Evolutionary conservation across 1,140 invertebrate genomes (phyloP).

Genomic region (Sipha flava): DNA sequence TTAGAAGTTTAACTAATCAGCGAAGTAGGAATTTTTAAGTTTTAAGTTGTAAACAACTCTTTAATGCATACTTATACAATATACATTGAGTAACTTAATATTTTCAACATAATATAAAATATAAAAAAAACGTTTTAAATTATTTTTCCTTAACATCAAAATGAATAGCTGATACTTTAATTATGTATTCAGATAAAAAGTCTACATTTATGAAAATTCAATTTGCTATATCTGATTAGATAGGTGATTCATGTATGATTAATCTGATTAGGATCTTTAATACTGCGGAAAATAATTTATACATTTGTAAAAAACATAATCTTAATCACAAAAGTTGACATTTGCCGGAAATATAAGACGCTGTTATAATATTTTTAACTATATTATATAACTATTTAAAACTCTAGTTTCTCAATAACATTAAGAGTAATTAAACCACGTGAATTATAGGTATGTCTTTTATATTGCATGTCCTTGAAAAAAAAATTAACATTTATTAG

Average conservation of each 20-base stretch:
- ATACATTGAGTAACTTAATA: too few relatives aligned
- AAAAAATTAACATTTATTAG: background rate
- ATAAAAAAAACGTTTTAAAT: too few relatives aligned
- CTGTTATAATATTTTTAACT: background rate
- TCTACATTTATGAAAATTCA: background rate
- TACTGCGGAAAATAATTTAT: background rate
- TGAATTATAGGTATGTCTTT: slow-evolving; percentile 1
- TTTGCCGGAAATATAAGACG: background rate
- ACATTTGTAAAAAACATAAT: background rate
- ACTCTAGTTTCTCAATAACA: background rate
- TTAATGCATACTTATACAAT: too few relatives aligned
- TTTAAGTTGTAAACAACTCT: too few relatives aligned
- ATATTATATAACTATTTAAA: background rate
- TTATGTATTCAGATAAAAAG: too few relatives aligned
- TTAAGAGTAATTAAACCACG: background rate
- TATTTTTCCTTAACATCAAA: too few relatives aligned
- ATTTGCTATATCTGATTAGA: too few relatives aligned
- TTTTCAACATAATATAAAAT: too few relatives aligned
- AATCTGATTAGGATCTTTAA: background rate
- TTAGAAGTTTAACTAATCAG: too few relatives aligned
- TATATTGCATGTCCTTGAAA: slow-evolving; percentile 5
- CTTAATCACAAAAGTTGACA: background rate
- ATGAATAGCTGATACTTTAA: too few relatives aligned
- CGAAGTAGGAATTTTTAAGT: too few relatives aligned
- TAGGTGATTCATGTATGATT: too few relatives aligned